phyloP scores from a whole-genome alignment of 2,797 vertebrate species.

The Lindbergichthys nudifrons region DNA sequence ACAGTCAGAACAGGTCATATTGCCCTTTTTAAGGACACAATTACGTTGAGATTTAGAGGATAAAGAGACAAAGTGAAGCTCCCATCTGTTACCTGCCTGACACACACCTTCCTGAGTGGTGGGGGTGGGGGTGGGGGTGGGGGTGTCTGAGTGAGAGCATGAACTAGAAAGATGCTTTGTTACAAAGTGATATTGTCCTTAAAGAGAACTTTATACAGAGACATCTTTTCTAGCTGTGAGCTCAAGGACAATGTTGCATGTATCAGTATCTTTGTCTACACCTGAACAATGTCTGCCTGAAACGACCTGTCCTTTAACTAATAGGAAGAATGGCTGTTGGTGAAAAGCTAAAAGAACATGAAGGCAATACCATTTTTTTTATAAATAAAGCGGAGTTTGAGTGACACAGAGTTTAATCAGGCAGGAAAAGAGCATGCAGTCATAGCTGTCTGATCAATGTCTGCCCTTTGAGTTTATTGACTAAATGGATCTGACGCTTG shows the following conservation, averaged over 20 bases:
- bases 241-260: constrained; percentile 43
- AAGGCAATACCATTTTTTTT: constrained; percentile 32
- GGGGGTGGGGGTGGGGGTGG: constrained; percentile 39
- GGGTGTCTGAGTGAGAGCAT: constrained; percentile 44
- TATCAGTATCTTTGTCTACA: neutral
- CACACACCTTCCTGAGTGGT: constrained; percentile 43
- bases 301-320: neutral
- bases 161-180: constrained; percentile 65
- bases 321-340: constrained; percentile 6
- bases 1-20: constrained; percentile 14
- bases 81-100: constrained; percentile 58
- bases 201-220: constrained; percentile 47
- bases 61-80: constrained; percentile 23
- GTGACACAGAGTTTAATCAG: constrained; percentile 59
- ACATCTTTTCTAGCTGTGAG: constrained; percentile 5
- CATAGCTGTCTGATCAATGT: constrained; percentile 66
- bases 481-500: constrained; percentile 61
- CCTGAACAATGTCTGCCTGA: neutral
- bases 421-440: constrained; percentile 69
- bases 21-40: constrained; percentile 41
- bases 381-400: constrained; percentile 48
- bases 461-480: constrained; percentile 71
- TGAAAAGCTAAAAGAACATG: constrained; percentile 23
- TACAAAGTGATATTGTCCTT: constrained; percentile 43
- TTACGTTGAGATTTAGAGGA: constrained; percentile 43